Percentiles rank a stretch among this genome's conserved stretches.
Evolutionary conservation across 2,797 vertebrate genomes (phyloP).

Genomic region (Ataeniobius toweri): DNA sequence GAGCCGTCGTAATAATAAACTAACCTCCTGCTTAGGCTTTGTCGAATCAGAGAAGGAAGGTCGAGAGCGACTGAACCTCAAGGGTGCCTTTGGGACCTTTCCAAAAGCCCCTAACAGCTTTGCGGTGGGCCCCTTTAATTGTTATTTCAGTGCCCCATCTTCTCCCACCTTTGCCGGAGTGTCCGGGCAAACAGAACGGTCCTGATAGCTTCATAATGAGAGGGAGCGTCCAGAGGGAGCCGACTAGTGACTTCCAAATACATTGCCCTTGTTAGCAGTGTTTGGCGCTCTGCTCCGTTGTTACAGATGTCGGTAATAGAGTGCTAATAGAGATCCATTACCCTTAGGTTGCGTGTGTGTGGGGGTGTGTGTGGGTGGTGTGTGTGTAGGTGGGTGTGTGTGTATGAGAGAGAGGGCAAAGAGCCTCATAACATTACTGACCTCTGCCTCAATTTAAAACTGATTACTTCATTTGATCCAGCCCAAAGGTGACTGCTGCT

Average conservation of each 20-base stretch:
- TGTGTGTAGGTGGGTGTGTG: slow-evolving; percentile 23
- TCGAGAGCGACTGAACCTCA: slow-evolving; percentile 71
- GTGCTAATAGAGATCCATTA: slow-evolving; percentile 83
- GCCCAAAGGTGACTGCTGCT: slow-evolving; percentile 62
- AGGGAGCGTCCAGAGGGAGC: slow-evolving; percentile 74
- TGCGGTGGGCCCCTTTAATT: slow-evolving; percentile 70
- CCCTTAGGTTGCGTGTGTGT: slow-evolving; percentile 68
- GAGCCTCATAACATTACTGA: slow-evolving; percentile 72
- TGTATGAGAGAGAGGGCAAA: slow-evolving; percentile 47
- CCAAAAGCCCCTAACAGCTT: slow-evolving; percentile 48
- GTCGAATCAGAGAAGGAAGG: slow-evolving; percentile 65
- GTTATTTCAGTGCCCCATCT: slow-evolving; percentile 71
- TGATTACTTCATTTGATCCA: slow-evolving; percentile 68
- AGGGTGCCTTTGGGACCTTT: slow-evolving; percentile 60
- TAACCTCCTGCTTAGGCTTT: slow-evolving; percentile 58
- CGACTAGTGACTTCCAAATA: slow-evolving; percentile 80
- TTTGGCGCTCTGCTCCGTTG: slow-evolving; percentile 75
- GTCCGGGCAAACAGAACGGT: slow-evolving; percentile 74
- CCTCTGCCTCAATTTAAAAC: slow-evolving; percentile 62
- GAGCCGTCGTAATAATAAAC: slow-evolving; percentile 64
- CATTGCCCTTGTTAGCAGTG: slow-evolving; percentile 83
- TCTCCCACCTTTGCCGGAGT: slow-evolving; percentile 31
- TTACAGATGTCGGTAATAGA: slow-evolving; percentile 82
- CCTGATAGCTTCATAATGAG: slow-evolving; percentile 79
- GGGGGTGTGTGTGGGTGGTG: slow-evolving; percentile 26